Base-by-base conservation (phyloP, 23 tunicate species). In the Aplidium turbinatum region DNA sequence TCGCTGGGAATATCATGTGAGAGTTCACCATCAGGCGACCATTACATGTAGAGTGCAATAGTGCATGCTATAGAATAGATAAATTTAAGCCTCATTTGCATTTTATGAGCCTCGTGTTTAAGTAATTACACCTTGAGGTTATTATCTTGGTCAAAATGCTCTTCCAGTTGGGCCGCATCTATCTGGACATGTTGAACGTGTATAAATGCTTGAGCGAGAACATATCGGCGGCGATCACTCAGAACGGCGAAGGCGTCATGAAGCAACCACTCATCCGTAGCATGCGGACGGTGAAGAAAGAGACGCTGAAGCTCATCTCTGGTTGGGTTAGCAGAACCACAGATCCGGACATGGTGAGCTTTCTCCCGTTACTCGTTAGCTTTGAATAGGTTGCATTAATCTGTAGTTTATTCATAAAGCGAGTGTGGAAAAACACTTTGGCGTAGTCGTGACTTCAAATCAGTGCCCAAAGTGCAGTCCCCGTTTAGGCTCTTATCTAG, bases 151-250 rank as follows among this genome's bases (percentile, higher is more conserved):
- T 42, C 9, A 42, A 42, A 42, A 42, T 13, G 63, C 22, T 40
- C 47, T 26, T 28, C 7, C 80, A 95, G 95, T 73, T 95, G 18
- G 99, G 96, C 29, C 82, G 96, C 1, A 95, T 95, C 72, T 95
- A 89, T 68, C 85, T 95, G 36, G 99, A 95, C 80, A 95, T 95
- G 96, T 50, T 95, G 81, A 95, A 95, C 77, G 99, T 95, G 54
- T 95, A 95, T 84, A 95, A 95, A 48, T 91, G 95, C 57, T 57
- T 95, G 71, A 83, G 92, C 45, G 99, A 95, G 64, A 83, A 83
- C 70, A 95, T 95, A 31, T 95, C 99, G 27, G 89, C 96, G 9
- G 99, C 99, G 32, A 95, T 95, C 31, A 58, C 54, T 31, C 92
- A 83, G 70, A 79, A 83, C 38, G 99, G 99, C 23, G 99, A 95